Conservation (phyloP, 2,797 vertebrate genomes). For the Anguilla megastoma region DNA sequence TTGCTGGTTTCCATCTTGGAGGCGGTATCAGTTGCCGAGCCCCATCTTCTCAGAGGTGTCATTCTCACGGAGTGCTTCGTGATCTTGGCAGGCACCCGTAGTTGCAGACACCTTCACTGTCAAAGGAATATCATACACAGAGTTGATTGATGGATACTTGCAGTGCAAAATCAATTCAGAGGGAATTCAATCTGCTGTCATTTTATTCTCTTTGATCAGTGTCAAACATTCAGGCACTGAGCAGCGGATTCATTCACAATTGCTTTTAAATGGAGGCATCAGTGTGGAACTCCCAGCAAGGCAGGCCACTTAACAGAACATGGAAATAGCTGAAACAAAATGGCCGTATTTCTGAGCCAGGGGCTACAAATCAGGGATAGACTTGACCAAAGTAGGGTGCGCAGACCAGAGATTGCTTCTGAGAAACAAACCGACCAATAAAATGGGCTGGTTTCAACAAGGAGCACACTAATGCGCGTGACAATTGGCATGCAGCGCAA, state of each 20-base stretch:
- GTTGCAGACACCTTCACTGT: not conserved
- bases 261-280: not conserved
- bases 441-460: not conserved
- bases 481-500: not conserved
- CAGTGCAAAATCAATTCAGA: not conserved
- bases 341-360: not conserved
- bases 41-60: not conserved
- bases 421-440: not conserved
- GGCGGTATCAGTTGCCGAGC: not conserved
- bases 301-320: not conserved
- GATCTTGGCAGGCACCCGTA: slow-evolving; percentile 8
- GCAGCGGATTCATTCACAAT: not conserved
- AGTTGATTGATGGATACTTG: not conserved
- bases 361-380: not conserved
- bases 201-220: slow-evolving; percentile 1
- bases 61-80: not conserved
- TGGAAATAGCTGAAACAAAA: not conserved
- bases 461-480: slow-evolving; percentile 23
- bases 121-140: not conserved
- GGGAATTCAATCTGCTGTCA: not conserved
- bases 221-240: not conserved
- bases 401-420: not conserved
- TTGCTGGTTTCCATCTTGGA: not conserved
- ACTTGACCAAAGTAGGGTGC: not conserved
- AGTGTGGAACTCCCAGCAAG: not conserved